phyloP scores from a whole-genome alignment of 2,113 vertebrate species.

The Nannobrachium achirus region DNA sequence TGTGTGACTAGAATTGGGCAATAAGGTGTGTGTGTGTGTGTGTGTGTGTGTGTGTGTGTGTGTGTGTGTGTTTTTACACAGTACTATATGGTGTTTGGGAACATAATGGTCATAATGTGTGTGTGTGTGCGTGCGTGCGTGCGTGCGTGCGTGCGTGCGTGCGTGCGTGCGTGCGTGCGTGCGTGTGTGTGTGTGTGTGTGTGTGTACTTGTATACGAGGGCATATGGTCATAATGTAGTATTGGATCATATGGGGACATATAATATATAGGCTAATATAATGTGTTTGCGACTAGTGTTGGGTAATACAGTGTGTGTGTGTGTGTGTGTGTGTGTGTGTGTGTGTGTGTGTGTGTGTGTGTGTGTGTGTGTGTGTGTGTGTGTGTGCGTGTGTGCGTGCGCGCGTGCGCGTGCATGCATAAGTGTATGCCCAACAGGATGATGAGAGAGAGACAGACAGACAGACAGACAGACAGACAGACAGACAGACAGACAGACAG shows the following conservation, averaged over 20 bases:
- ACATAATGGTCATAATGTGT: too few relatives aligned
- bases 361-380: constrained; percentile 1
- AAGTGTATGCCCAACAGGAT: too few relatives aligned
- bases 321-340: constrained; percentile 12
- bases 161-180: constrained; percentile 8
- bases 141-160: constrained; percentile 34
- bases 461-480: constrained; percentile 58
- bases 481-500: constrained; percentile 39
- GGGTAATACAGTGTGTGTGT: background rate
- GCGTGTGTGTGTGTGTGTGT: constrained; percentile 27
- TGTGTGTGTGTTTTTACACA: constrained; percentile 44
- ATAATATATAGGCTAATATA: background rate
- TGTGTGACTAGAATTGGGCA: too few relatives aligned
- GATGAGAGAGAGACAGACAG: background rate
- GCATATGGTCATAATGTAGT: too few relatives aligned
- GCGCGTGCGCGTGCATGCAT: too few relatives aligned
- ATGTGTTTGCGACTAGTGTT: background rate
- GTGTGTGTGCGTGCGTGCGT: too few relatives aligned
- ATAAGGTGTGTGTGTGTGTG: too few relatives aligned
- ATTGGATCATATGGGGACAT: too few relatives aligned
- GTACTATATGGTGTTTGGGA: constrained; percentile 50
- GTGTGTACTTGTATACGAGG: constrained; percentile 16
- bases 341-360: constrained; percentile 5
- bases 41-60: too few relatives aligned
- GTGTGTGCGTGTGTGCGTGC: background rate